A percentile compares a stretch with the other conserved stretches of the same genome.
Evolutionary conservation across 2,113 vertebrate genomes (phyloP).

Genomic region (Manacus vitellinus): DNA sequence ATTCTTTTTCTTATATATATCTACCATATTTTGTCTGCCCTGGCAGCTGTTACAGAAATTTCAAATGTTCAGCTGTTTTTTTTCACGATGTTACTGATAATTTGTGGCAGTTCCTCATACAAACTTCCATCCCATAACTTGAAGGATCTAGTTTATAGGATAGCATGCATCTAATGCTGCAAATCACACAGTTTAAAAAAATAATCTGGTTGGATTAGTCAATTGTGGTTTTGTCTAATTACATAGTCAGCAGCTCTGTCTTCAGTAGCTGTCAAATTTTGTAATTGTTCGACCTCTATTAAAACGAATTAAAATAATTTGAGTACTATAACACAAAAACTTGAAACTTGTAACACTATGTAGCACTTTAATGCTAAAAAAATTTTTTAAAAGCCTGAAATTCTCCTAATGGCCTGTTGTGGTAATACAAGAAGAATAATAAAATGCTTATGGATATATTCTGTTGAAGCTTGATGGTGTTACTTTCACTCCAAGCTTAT

Average conservation of each 20-base stretch:
- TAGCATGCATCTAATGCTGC: not conserved
- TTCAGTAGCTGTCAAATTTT: not conserved
- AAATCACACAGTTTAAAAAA: not conserved
- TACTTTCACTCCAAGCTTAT: not conserved
- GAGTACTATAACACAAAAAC: not conserved
- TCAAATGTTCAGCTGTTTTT: not conserved
- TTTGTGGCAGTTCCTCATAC: not conserved
- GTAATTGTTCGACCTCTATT: not conserved
- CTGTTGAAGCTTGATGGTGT: not conserved
- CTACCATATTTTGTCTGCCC: not conserved
- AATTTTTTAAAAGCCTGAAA: not conserved
- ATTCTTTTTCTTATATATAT: not conserved
- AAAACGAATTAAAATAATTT: not conserved
- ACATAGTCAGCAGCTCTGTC: not conserved
- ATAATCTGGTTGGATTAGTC: not conserved
- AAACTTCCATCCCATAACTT: not conserved
- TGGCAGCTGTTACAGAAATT: not conserved
- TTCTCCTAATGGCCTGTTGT: not conserved
- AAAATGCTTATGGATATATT: not conserved
- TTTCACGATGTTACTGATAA: not conserved
- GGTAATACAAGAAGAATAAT: not conserved
- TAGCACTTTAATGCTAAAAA: not conserved
- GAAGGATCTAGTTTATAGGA: not conserved
- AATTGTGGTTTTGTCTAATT: not conserved
- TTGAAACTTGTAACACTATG: rapidly evolving